Evolutionary conservation across 1,140 invertebrate genomes (phyloP).

Genomic region (Drosophila sp.): DNA sequence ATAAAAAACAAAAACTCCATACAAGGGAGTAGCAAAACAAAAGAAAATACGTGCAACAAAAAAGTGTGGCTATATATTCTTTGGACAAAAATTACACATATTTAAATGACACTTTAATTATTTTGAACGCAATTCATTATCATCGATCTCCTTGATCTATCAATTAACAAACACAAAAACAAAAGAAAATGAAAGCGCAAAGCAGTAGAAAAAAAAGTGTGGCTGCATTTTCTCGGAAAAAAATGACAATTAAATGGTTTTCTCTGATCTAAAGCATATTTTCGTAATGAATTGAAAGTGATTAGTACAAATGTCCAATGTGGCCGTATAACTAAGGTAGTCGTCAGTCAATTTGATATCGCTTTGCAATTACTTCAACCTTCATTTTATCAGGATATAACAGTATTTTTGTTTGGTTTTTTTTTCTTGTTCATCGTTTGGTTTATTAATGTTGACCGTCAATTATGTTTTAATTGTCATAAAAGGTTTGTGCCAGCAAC

Average conservation of each 20-base stretch:
- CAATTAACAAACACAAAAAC: not conserved
- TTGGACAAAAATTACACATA: not conserved
- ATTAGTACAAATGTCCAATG: too few species aligned
- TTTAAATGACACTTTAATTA: too few species aligned
- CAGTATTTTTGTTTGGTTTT: constrained; percentile 4
- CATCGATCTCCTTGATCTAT: too few species aligned
- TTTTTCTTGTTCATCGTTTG: constrained; percentile 55
- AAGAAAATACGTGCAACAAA: not conserved
- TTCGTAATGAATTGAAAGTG: not conserved
- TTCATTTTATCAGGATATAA: not conserved
- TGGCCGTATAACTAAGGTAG: too few species aligned
- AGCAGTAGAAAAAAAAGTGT: not conserved
- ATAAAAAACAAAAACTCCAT: not conserved
- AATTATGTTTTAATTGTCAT: constrained; percentile 83
- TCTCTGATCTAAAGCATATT: not conserved
- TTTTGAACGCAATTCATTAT: too few species aligned
- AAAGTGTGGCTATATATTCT: constrained; percentile 14
- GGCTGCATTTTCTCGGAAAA: not conserved
- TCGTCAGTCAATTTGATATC: not conserved
- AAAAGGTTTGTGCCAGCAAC: constrained; percentile 72
- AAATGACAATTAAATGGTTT: not conserved
- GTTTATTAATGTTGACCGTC: constrained; percentile 83
- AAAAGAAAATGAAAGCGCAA: not conserved
- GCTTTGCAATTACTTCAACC: not conserved
- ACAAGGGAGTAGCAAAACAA: constrained; percentile 16